These are phyloP conservation scores for Argentina silus DNA, from an alignment of 2,797 vertebrate species.

Conservation along the genomic window DNA sequence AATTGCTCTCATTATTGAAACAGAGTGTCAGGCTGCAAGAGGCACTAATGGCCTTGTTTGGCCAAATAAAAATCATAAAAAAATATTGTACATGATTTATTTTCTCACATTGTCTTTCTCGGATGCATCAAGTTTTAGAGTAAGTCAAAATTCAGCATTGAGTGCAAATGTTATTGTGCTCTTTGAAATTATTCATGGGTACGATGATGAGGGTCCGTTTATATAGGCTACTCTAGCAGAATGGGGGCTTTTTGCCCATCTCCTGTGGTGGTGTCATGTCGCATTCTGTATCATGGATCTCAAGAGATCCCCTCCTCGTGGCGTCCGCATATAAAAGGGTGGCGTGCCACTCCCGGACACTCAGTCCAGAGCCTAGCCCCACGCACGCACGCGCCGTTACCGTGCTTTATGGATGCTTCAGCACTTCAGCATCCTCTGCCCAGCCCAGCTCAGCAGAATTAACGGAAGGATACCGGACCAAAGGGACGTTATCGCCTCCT, in stretches of 20 bases:
- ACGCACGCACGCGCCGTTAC: conserved; percentile 43
- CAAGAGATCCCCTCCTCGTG: conserved; percentile 59
- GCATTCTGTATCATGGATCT: conserved; percentile 42
- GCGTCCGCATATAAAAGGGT: conserved; percentile 67
- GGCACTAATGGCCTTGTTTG: neutral
- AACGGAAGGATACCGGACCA: conserved; percentile 43
- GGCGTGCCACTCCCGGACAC: conserved; percentile 64
- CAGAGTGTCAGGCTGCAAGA: conserved; percentile 7
- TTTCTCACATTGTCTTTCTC: too few species aligned
- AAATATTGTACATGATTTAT: neutral
- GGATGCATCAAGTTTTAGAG: too few species aligned
- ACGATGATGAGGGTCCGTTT: too few species aligned
- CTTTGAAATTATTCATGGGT: too few species aligned
- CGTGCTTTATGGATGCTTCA: conserved; percentile 75
- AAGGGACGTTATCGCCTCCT: conserved; percentile 9
- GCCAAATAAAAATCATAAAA: neutral
- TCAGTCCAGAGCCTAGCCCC: conserved; percentile 57
- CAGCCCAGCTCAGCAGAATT: conserved; percentile 62
- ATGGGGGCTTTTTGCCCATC: too few species aligned
- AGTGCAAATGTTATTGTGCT: too few species aligned
- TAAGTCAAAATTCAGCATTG: too few species aligned
- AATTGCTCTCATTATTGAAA: conserved; percentile 34
- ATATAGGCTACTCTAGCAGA: too few species aligned
- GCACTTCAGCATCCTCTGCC: conserved; percentile 71
- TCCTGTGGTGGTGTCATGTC: conserved; percentile 36